A percentile compares a stretch with the other conserved stretches of the same genome.
phyloP scores from a whole-genome alignment of 2,113 vertebrate genomes.

The Gobius niger region DNA sequence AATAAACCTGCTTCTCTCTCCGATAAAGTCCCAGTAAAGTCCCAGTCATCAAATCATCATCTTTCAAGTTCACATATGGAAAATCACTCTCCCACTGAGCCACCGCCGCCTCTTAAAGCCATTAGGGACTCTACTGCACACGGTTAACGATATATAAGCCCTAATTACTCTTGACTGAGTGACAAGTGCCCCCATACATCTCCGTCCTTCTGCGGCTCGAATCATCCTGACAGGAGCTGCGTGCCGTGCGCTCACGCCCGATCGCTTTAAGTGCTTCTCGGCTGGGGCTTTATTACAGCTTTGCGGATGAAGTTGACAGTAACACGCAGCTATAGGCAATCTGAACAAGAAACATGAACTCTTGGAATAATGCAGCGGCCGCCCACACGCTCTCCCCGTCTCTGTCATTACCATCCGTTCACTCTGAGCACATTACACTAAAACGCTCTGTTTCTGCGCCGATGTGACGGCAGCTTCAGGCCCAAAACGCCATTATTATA shows the following conservation, averaged over 20 bases:
- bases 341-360: constrained; percentile 25
- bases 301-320: constrained; percentile 16
- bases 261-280: constrained; percentile 32
- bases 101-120: too few species aligned
- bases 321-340: constrained; percentile 20
- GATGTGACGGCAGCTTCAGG: too few species aligned
- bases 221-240: constrained; percentile 29
- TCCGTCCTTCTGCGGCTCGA: constrained; percentile 25
- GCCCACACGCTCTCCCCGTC: constrained; percentile 13
- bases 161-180: constrained; percentile 1
- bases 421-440: too few species aligned
- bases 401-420: not conserved
- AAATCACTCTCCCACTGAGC: too few species aligned
- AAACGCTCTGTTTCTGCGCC: too few species aligned
- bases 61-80: too few species aligned
- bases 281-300: constrained; percentile 24
- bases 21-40: too few species aligned
- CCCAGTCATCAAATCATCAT: too few species aligned
- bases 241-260: constrained; percentile 27
- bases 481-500: too few species aligned
- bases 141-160: constrained; percentile 17
- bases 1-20: too few species aligned
- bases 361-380: constrained; percentile 34
- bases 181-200: constrained; percentile 22
- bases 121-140: not conserved